Conservation (phyloP, 2,888 invertebrate species). For the Ellobium chinense region DNA sequence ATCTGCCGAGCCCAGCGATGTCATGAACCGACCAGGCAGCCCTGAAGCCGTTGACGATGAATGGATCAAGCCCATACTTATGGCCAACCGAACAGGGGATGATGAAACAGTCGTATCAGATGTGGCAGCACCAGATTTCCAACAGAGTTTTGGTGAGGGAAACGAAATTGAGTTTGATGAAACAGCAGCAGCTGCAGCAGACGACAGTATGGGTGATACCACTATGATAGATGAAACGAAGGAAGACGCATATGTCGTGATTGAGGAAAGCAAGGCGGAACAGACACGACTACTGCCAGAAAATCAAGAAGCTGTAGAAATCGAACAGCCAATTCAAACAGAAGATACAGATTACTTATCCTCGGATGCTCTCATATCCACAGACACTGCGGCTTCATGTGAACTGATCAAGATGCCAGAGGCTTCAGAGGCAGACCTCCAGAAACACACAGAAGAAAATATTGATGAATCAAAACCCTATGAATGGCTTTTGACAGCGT, state of each 20-base stretch:
- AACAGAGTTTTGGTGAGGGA: constrained; percentile 6
- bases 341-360: no score
- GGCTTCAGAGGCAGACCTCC: neutral
- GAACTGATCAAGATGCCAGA: neutral
- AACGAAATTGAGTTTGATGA: constrained; percentile 20
- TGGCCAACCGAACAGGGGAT: neutral
- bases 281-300: no score
- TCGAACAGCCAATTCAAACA: neutral
- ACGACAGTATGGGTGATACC: no score
- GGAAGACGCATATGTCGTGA: neutral
- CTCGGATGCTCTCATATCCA: no score
- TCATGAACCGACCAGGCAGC: constrained; percentile 13
- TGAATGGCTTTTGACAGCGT: neutral
- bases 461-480: neutral
- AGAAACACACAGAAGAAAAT: constrained; percentile 6
- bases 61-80: constrained; percentile 4
- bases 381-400: neutral
- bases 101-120: neutral
- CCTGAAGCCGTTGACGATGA: constrained; percentile 33
- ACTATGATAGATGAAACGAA: no score
- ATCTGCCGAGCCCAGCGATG: neutral
- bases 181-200: no score
- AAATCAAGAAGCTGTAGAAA: neutral
- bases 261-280: neutral
- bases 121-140: neutral